Conservation (phyloP, 2,113 vertebrate species). For the Porphyrio hochstetteri region DNA sequence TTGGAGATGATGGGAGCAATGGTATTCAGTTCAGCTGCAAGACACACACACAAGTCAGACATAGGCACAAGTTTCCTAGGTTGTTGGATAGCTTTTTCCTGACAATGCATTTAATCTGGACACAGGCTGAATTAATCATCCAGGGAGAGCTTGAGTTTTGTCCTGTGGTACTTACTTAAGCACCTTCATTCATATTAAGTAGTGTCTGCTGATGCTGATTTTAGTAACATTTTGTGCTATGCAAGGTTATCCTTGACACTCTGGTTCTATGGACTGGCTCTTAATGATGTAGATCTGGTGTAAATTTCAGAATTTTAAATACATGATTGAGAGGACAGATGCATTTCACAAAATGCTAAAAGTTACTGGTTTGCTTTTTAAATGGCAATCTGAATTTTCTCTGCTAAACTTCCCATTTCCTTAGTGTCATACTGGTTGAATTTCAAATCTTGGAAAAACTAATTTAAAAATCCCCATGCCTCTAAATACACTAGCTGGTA, state of each 20-base stretch:
- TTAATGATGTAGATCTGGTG: not conserved
- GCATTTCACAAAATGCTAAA: not conserved
- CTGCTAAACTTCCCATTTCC: not conserved
- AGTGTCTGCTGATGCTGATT: not conserved
- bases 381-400: not conserved
- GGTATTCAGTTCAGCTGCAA: conserved; percentile 88
- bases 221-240: not conserved
- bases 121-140: not conserved
- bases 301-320: not conserved
- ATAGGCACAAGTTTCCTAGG: not conserved
- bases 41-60: conserved; percentile 34
- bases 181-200: not conserved
- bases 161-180: not conserved
- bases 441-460: not conserved
- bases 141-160: not conserved
- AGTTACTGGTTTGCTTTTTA: not conserved
- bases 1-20: conserved; percentile 99
- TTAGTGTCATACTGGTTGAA: not conserved
- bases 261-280: not conserved
- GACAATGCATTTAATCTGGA: not conserved
- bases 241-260: not conserved
- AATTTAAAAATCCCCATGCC: not conserved
- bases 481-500: not conserved
- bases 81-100: not conserved
- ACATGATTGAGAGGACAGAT: not conserved